Evolutionary conservation across 2,113 vertebrate genomes (phyloP), one percentile per base, ranked within the genome.

Genomic region (Apistogramma diplotaenia): DNA sequence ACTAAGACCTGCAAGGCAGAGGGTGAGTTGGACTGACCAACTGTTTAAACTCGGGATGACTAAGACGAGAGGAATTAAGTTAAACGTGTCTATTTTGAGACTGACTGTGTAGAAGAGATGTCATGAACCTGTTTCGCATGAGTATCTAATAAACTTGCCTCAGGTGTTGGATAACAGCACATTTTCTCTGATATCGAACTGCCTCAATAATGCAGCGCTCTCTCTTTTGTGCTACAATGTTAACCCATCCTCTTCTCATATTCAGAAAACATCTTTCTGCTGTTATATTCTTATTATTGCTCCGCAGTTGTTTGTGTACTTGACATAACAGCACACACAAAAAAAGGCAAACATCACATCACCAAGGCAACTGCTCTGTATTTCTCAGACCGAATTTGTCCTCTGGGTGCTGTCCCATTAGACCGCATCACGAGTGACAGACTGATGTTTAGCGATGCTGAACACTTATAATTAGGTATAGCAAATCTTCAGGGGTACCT

Each of bases 1-100:
- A 97, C 96, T 59, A 97, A 96, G 94, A 98, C 96, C 93, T 99
- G 98, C 96, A 99, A 99, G 89, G 98, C 97, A 7, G 96, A 97
- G 73, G 98, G 98, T 99, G 95, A 94, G 97, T 82, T 21, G 6
- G 6, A 54, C 4, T 18, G 6, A 43, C 76, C 2, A 72, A 3
- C 46, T 4, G 19, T 33, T 23, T n/a, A n/a, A 19, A 7, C 11
- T 13, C n/a, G 51, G 33, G 15, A 9, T 29, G 12, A 43, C 11
- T 25, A 33, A 46, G 7, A 53, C 23, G 10, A 27, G 11, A 27
- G 23, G 9, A 40, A 56, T 80, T 23, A 54, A 73, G 27, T 43
- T 7, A 16, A 16, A 4, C 27, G 1, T 67, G 62, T 49, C 43
- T 70, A 70, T 67, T 46, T 43, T 67, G 0, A 49, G 53, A 21